Conservation (phyloP, 2,113 vertebrate species). For the Hypocryptadius cinnamomeus region DNA sequence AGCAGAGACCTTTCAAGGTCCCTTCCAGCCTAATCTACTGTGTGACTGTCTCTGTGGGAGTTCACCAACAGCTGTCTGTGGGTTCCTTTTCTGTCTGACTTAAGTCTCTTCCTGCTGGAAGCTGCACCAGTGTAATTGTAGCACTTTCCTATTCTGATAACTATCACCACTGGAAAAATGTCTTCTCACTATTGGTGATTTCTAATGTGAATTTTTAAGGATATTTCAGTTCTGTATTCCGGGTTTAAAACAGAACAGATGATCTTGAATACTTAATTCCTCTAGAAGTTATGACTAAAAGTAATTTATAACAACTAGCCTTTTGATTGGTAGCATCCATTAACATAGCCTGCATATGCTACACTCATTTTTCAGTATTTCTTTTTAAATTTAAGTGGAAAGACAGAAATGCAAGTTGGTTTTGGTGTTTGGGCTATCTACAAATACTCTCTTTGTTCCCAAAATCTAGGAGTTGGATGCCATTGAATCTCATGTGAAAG, state of each 20-base stretch:
- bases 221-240: not conserved
- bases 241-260: not conserved
- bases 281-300: not conserved
- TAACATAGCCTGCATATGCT: not conserved
- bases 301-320: not conserved
- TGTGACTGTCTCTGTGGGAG: not conserved
- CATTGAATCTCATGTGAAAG: conserved; percentile 83
- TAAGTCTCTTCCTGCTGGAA: not conserved
- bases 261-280: not conserved
- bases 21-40: not conserved
- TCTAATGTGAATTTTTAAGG: not conserved
- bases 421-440: not conserved
- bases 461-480: conserved; percentile 81
- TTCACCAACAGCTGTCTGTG: not conserved
- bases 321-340: not conserved
- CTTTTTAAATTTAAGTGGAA: not conserved
- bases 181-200: not conserved
- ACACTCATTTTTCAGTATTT: not conserved
- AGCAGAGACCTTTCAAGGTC: not conserved
- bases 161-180: not conserved
- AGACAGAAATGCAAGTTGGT: not conserved
- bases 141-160: not conserved
- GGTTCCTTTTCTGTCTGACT: not conserved
- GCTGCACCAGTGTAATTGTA: not conserved
- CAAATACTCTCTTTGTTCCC: not conserved